Base-by-base conservation (phyloP, 2,888 invertebrate genomes). In the Drosophila lacicola region DNA sequence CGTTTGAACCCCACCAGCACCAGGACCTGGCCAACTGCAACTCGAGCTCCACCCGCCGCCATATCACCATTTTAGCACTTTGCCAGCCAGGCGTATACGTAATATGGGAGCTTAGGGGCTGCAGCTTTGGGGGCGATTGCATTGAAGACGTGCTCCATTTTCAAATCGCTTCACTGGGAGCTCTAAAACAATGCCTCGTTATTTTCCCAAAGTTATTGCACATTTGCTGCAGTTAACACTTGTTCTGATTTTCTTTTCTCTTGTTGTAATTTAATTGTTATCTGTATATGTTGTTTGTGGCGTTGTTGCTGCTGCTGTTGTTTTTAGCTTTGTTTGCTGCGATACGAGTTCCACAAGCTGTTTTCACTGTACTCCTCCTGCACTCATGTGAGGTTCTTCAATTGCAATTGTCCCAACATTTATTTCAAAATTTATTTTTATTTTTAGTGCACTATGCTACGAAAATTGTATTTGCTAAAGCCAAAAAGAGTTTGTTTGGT, bases 181-280 rank as follows among this genome's bases (percentile, higher is more conserved):
- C 62, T 47, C 60, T 57, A 63, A 65, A 74, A 81, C 79, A 84
- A 84, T 79, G 67, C 72, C 51, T 66, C 54, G 71, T 66, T 76
- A 71, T 78, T 71, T 74, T 58, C 50, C 19, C 47, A 69, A 69
- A 70, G 69, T 78, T 84, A 88, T 72, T 70, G 70, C 82, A 74
- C 76, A 84, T 78, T 84, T 76, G 65, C 70, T 72, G 85, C 78
- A 75, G 69, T 78, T 84, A 78, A 78, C 82, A 84, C 79, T 70
- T 71, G 78, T 66, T 69, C 58, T 60, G 70, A 61, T 58, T 60
- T 64, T 50, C 49, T 71, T 44, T 50, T 64, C 36, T 29, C 11
- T 37, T 49, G 21, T 51, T 70, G 69, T 60, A 60, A 70, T 85
- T 78, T 85, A 78, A 82, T 88, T 85, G 80, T 71, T 73, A 65